A percentile compares a stretch with the other conserved stretches of the same genome.
Evolutionary conservation across 2,797 vertebrate genomes (phyloP).

Genomic region (Phoxinus dragarum): DNA sequence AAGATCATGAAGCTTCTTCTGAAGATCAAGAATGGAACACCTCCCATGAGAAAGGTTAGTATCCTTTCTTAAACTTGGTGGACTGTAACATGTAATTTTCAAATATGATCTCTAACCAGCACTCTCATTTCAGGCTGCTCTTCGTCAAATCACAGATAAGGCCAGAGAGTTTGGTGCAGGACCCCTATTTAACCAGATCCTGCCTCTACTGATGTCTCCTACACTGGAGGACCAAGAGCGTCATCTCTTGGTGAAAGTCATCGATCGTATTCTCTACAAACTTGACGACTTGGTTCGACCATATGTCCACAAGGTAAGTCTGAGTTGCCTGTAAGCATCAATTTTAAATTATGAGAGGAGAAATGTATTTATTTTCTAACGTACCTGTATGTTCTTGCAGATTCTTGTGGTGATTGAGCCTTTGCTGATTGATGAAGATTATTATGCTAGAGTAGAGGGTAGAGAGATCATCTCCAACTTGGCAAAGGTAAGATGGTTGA

Average conservation of each 20-base stretch:
- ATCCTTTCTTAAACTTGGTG: neutral
- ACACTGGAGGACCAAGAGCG: constrained; percentile 98
- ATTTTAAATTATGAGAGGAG: too few relatives aligned
- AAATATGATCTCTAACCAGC: neutral
- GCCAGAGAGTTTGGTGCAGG: constrained; percentile 98
- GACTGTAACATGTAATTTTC: neutral
- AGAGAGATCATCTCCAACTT: constrained; percentile 99
- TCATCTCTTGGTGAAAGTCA: constrained; percentile 98
- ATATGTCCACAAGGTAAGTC: constrained; percentile 95
- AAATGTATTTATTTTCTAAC: neutral
- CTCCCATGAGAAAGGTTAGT: constrained; percentile 95
- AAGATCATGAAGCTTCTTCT: constrained; percentile 99
- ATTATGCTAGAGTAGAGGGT: constrained; percentile 98
- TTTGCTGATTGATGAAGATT: constrained; percentile 98
- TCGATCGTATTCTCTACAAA: constrained; percentile 98
- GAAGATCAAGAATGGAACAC: constrained; percentile 99
- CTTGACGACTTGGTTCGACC: constrained; percentile 97
- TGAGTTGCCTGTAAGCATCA: fast-evolving
- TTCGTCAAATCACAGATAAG: constrained; percentile 98
- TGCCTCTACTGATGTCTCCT: constrained; percentile 97
- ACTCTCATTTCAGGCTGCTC: constrained; percentile 82
- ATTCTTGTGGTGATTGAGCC: constrained; percentile 99
- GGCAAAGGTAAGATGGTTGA: constrained; percentile 87
- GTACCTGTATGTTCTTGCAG: constrained; percentile 67
- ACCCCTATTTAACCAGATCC: constrained; percentile 96